Conservation (phyloP, 2,888 invertebrate genomes). For the Smittia sp. region DNA sequence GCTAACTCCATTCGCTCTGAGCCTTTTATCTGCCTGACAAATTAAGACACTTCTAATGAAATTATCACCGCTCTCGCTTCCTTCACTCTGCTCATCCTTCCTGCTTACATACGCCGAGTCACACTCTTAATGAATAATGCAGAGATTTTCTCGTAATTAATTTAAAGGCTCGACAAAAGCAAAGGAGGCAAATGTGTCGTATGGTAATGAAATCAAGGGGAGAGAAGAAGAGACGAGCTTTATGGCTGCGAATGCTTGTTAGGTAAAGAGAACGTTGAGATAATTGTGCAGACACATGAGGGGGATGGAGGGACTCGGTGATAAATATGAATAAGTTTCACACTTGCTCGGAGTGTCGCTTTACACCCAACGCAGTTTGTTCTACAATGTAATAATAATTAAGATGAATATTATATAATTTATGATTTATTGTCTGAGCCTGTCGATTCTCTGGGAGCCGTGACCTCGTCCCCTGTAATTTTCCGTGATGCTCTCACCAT, state of each 20-base stretch:
- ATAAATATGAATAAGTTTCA: slow-evolving; percentile 15
- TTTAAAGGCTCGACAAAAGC: slow-evolving; percentile 23
- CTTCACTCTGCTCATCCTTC: not conserved
- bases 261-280: not conserved
- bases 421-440: slow-evolving; percentile 21
- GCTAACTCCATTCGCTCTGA: not conserved
- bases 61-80: slow-evolving; percentile 25
- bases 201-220: not conserved
- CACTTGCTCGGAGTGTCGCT: not conserved
- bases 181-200: not conserved
- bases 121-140: slow-evolving; percentile 36
- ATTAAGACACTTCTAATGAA: slow-evolving; percentile 17
- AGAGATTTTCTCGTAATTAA: slow-evolving; percentile 40
- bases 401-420: slow-evolving; percentile 35
- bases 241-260: not conserved
- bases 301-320: not conserved
- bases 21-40: not conserved
- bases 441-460: not conserved
- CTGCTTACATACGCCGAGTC: not conserved
- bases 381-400: slow-evolving; percentile 31
- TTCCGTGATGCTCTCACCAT: not conserved
- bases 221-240: not conserved
- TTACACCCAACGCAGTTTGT: slow-evolving; percentile 31
- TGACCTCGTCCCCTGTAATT: not conserved
- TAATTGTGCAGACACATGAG: not conserved